A percentile compares a stretch with the other conserved stretches of the same genome.
These are phyloP conservation scores for Acanthosepion esculentum DNA, from an alignment of 2,888 invertebrate genomes.

Conservation along the genomic window DNA sequence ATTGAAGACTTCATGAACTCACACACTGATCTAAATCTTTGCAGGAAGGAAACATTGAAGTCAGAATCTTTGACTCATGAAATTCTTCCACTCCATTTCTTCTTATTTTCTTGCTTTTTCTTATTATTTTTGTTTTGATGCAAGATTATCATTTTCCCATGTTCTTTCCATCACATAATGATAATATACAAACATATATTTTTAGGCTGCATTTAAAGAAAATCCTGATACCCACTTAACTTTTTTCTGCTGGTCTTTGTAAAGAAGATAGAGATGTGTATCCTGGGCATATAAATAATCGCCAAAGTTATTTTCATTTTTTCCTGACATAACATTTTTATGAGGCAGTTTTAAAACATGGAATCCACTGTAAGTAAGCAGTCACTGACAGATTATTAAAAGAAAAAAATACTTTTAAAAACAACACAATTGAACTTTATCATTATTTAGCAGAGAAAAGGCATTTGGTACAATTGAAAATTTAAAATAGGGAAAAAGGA, in stretches of 20 bases:
- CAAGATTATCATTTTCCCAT: background rate
- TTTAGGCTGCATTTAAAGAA: background rate
- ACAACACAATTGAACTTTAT: background rate
- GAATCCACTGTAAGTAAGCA: slow-evolving; percentile 18
- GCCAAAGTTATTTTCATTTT: background rate
- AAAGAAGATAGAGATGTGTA: background rate
- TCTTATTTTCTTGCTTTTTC: background rate
- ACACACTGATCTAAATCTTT: slow-evolving; percentile 20
- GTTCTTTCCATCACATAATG: background rate
- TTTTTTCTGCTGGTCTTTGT: background rate
- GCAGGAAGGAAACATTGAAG: background rate
- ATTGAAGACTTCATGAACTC: background rate
- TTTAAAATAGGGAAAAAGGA: background rate
- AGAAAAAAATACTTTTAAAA: background rate
- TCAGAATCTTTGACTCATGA: slow-evolving; percentile 33
- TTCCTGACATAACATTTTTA: background rate
- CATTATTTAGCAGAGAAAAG: slow-evolving; percentile 16
- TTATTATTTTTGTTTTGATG: background rate
- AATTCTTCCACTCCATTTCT: slow-evolving; percentile 18
- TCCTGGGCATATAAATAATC: background rate
- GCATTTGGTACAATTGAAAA: background rate
- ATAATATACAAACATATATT: slow-evolving; percentile 33
- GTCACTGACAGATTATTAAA: background rate
- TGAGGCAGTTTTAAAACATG: slow-evolving; percentile 1
- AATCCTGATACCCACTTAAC: background rate